Evolutionary conservation across 1,140 invertebrate genomes (phyloP).

Genomic region (Luehdorfia chinensis): DNA sequence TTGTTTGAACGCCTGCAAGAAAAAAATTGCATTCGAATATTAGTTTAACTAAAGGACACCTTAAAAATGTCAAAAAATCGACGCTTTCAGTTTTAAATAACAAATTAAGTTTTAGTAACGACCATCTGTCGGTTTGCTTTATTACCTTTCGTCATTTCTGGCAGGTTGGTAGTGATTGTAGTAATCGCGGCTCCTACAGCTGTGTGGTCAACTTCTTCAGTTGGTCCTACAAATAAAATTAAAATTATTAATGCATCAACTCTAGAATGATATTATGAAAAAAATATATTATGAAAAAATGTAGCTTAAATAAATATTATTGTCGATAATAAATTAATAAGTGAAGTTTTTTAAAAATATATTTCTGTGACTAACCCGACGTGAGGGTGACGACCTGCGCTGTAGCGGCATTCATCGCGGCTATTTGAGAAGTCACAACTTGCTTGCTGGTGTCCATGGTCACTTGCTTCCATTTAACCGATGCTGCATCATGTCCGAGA

Average conservation of each 20-base stretch:
- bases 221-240: slow-evolving; percentile 68
- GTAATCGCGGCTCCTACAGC: slow-evolving; percentile 97
- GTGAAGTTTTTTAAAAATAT: no score
- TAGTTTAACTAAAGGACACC: no score
- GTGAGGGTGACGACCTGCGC: slow-evolving; percentile 98
- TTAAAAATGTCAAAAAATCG: no score
- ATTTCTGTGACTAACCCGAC: slow-evolving; percentile 81
- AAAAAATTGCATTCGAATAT: no score
- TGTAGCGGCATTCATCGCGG: slow-evolving; percentile 99
- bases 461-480: slow-evolving; percentile 95
- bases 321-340: no score
- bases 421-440: slow-evolving; percentile 96
- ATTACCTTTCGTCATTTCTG: slow-evolving; percentile 93
- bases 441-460: slow-evolving; percentile 97
- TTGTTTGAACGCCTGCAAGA: slow-evolving; percentile 85
- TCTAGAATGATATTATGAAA: no score
- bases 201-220: slow-evolving; percentile 93
- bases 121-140: neutral
- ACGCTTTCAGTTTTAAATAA: no score
- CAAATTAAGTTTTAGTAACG: no score
- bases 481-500: slow-evolving; percentile 90
- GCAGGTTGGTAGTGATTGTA: slow-evolving; percentile 96
- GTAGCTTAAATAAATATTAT: no score
- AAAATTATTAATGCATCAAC: neutral
- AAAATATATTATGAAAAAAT: no score